Base-by-base conservation (phyloP, 2,888 invertebrate species). In the Ecdyonurus torrentis region DNA sequence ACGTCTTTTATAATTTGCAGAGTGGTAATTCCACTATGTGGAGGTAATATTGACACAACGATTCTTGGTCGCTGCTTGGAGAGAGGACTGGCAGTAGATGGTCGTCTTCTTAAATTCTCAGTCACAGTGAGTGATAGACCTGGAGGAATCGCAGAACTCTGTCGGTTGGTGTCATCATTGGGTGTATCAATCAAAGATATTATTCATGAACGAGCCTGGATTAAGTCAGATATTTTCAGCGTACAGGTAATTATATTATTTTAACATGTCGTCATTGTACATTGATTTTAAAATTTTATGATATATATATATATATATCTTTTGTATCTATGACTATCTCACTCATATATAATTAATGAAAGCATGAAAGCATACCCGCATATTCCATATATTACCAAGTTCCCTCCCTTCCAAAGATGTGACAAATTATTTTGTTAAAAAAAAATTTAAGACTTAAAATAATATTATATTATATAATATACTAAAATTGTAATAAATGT, bases 121-220 rank as follows among this genome's bases (percentile, higher is more conserved):
- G 87, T 87, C 58, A 87, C 86, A 1, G 85, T 91, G 1, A 88
- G 86, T 71, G 93, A 93, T 76, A 80, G 91, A 66, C 92, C 93
- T 0, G 92, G 92, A 2, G 92, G 90, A 20, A 89, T 93, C 66
- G 85, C 89, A 0, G 92, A 93, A 70, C 78, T 94, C 2, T 90
- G 91, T 71, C 82, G 83, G 70, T 75, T 89, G 53, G 79, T 94
- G 62, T 81, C 86, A 0, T 80, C 82, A 1, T 78, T 89, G 25
- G 92, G 92, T 0, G 92, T 92, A 18, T 89, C 89, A 52, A 91
- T 97, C 67, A 97, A 96, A 74, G 96, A 96, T 72, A 93, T 97
- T 64, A 88, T 92, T 76, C 96, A 97, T 73, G 96, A 97, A 73
- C 81, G 96, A 63, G 95, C 96, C 1, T 96, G 95, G 95, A 83